These are phyloP conservation scores for Gavia stellata DNA, from an alignment of 2,113 vertebrate genomes.

Conservation along the genomic window DNA sequence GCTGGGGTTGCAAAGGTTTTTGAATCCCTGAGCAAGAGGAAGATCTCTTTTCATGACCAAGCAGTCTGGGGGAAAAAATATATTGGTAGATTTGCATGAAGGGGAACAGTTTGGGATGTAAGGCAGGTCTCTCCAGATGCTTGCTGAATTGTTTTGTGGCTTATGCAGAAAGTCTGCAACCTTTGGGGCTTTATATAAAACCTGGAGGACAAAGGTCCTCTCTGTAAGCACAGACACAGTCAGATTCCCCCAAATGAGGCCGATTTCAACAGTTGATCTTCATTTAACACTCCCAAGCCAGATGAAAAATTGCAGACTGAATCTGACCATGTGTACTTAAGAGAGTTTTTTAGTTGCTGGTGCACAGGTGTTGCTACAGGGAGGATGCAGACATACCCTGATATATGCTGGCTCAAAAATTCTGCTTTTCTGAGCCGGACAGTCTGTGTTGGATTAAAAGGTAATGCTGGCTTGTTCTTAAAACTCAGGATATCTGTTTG, in stretches of 20 bases:
- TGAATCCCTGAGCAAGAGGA: background rate
- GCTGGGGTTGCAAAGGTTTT: background rate
- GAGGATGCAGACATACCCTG: background rate
- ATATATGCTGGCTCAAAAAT: background rate
- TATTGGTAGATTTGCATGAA: background rate
- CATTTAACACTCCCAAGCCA: background rate
- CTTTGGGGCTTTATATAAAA: background rate
- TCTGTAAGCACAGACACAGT: background rate
- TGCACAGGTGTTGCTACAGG: conserved; percentile 4
- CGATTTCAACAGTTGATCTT: background rate
- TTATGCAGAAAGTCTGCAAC: background rate
- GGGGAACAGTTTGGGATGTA: background rate
- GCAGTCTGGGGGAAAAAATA: background rate
- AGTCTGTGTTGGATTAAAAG: background rate
- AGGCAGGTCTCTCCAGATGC: background rate
- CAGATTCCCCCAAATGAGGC: background rate
- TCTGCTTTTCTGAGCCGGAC: background rate
- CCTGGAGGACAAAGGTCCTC: conserved; percentile 9
- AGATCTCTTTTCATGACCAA: background rate
- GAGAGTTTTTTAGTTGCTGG: background rate
- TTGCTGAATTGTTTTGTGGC: background rate
- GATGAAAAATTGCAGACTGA: conserved; percentile 34
- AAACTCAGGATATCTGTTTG: background rate
- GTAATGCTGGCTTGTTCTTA: background rate
- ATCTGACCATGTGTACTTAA: background rate